Conservation (phyloP, 2,797 vertebrate species). For the Ataeniobius toweri region DNA sequence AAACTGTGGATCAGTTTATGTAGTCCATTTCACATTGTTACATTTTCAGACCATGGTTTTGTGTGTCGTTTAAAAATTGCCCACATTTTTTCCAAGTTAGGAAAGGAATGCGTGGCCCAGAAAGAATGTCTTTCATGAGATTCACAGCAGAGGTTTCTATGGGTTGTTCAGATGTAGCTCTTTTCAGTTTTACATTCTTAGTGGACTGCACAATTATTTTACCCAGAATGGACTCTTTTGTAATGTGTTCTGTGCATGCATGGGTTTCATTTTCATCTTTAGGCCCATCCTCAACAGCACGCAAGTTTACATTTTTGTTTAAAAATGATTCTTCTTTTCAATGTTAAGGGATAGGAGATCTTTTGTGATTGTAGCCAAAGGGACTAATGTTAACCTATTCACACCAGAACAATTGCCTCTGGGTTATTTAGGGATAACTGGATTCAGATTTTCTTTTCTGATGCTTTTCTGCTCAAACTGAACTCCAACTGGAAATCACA, state of each 20-base stretch:
- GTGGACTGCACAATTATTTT: neutral
- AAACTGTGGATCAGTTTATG: neutral
- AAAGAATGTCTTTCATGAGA: conserved; percentile 3
- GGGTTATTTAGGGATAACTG: neutral
- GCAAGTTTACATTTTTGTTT: neutral
- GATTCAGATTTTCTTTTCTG: neutral
- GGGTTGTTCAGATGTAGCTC: conserved; percentile 9
- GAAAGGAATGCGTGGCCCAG: neutral
- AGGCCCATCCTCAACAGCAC: neutral
- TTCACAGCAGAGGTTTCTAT: neutral
- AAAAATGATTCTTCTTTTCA: neutral
- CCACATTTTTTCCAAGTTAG: neutral
- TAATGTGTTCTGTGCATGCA: neutral
- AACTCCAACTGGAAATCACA: neutral
- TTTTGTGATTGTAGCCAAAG: neutral
- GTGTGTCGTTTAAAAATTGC: neutral
- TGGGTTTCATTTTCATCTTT: neutral
- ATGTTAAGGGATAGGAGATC: too few relatives aligned
- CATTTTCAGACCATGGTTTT: neutral
- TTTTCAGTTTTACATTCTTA: conserved; percentile 5
- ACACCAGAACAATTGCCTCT: neutral
- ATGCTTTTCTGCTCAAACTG: neutral
- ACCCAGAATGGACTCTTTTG: neutral
- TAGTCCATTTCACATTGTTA: neutral
- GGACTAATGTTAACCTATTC: neutral